phyloP scores from a whole-genome alignment of 2,888 invertebrate species.

The Lamellibrachia satsuma region DNA sequence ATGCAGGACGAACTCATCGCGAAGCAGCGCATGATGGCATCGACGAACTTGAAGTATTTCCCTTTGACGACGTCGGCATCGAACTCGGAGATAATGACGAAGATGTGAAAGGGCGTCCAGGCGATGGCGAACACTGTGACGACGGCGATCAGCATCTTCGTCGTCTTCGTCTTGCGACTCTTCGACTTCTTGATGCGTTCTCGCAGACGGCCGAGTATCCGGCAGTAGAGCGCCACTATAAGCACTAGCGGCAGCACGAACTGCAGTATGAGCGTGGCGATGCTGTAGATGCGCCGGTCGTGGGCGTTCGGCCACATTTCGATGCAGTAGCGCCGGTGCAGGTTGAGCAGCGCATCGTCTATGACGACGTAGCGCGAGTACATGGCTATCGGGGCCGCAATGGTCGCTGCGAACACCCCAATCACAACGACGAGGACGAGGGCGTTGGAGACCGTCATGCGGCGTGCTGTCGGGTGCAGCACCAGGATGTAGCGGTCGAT shows the following conservation, averaged over 20 bases:
- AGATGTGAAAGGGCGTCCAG: slow-evolving; percentile 62
- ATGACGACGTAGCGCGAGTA: slow-evolving; percentile 65
- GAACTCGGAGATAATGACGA: slow-evolving; percentile 55
- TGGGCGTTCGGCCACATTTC: slow-evolving; percentile 54
- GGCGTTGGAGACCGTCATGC: slow-evolving; percentile 55
- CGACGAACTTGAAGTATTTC: slow-evolving; percentile 53
- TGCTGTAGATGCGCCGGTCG: slow-evolving; percentile 52
- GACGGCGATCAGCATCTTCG: slow-evolving; percentile 60
- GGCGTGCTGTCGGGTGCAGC: slow-evolving; percentile 51
- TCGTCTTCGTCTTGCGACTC: slow-evolving; percentile 47
- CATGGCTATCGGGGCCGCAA: slow-evolving; percentile 70
- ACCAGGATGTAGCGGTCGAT: slow-evolving; percentile 59
- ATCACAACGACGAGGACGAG: slow-evolving; percentile 52
- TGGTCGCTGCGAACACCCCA: slow-evolving; percentile 49
- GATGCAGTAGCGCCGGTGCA: slow-evolving; percentile 50
- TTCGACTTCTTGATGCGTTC: slow-evolving; percentile 44
- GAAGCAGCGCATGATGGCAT: slow-evolving; percentile 57
- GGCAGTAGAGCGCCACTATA: slow-evolving; percentile 55
- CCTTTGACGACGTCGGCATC: slow-evolving; percentile 39
- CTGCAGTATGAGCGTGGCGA: slow-evolving; percentile 54
- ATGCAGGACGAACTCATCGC: slow-evolving; percentile 64
- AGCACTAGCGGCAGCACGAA: slow-evolving; percentile 57
- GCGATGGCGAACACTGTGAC: slow-evolving; percentile 59
- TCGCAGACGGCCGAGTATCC: slow-evolving; percentile 55
- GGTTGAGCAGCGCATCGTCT: slow-evolving; percentile 46